Evolutionary conservation across 1,140 invertebrate species (phyloP), one percentile per base, ranked within the genome.

Genomic region (Ditylenchus dipsaci): DNA sequence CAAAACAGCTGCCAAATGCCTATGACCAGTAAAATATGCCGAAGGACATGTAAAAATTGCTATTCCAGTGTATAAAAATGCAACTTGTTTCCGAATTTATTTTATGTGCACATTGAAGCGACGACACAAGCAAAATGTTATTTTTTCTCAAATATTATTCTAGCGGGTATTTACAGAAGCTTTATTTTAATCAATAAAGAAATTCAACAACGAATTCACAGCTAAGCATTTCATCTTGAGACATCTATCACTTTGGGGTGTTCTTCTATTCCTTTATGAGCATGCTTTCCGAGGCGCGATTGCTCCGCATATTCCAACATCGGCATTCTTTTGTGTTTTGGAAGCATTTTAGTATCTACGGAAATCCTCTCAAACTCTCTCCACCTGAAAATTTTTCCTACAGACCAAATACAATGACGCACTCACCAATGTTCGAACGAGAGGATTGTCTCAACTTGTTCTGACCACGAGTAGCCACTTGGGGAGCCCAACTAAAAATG

Each of bases 391-490:
- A 53, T 53, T n/a, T n/a, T n/a, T n/a, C n/a, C n/a, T n/a, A n/a
- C n/a, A 21, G 49, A 53, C n/a, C n/a, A n/a, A n/a, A n/a, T n/a
- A n/a, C n/a, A n/a, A 53, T 53, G 8, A 53, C 15, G 33, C 33
- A 21, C 8, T 53, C 8, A 53, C 49, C 49, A 53, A 8, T 71
- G 63, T 63, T 81, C 80, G 63, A 68, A 68, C 23, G 73, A 62
- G 21, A 81, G 60, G 59, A 83, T 83, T 21, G 67, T 83, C 59
- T 81, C 79, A 26, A 79, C 77, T 53, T 77, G 73, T 43, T 82
- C 79, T 43, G 62, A 73, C 80, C 80, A 82, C 17, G 67, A 66
- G 58, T 82, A 82, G 23, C 80, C 80, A 69, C 81, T 83, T 17
- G 80, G 80, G 15, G 80, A 82, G 45, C 80, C 80, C n/a, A 82